Base-by-base conservation (phyloP, 2,113 vertebrate genomes). In the Lophura nycthemera region DNA sequence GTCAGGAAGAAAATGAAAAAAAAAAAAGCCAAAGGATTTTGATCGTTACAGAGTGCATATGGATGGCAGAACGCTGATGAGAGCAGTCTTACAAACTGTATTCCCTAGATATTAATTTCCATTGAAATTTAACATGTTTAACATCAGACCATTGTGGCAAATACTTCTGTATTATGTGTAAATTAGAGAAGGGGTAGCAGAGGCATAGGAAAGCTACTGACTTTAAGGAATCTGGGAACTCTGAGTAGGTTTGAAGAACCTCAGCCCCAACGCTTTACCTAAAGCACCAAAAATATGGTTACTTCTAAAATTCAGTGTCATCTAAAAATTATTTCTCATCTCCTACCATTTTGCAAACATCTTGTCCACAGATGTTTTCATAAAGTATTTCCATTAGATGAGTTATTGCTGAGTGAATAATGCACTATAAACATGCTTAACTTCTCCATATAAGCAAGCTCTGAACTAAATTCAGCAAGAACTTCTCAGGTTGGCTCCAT, bases 11-110 rank as follows among this genome's bases (percentile, higher is more conserved):
- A 50, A 96, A 72, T n/a, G 81, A 64, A 34, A 59, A 61, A 60
- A n/a, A 80, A 83, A 71, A 75, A 78, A 88, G n/a, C 40, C 63
- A 74, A 86, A 81, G 69, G 71, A 60, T 32, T 89, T 79, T 89
- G 64, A 88, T 80, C 38, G n/a, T 83, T 75, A 80, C 73, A 72
- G n/a, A 47, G 29, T 48, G 60, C 60, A 69, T 61, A 57, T 0
- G 0, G 66, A 81, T 74, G 50, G 83, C 54, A 86, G 83, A 83
- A 76, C 8, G 27, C 47, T 80, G 3, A 88, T 73, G 25, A 80
- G 60, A 83, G 76, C 63, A 83, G 60, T 29, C 54, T 87, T 52
- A 76, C 88, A 52, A 86, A 56, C n/a, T n/a, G 24, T 24, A 59
- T 36, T 69, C 40, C 2, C 1, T 22, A 75, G 38, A 56, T 52